Evolutionary conservation across 1,140 invertebrate species (phyloP), one percentile per base, ranked within the genome.

Genomic region (Micrasema minimum): DNA sequence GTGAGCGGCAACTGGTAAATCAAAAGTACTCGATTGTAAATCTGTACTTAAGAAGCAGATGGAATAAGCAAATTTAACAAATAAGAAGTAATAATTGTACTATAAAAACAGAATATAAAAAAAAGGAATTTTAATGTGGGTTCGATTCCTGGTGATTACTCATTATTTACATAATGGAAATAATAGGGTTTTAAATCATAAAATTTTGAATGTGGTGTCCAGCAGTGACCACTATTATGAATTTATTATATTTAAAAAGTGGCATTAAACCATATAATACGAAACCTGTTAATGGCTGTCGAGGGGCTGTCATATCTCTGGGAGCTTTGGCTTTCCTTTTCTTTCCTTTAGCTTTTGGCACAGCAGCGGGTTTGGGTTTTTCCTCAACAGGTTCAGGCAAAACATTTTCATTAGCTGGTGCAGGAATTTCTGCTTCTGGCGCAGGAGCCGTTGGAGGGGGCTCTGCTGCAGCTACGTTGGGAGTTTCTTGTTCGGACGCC

Each of bases 281-380:
- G 26, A 31, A 84, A 86, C 91, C 90, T 64, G 90, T 92, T 5
- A 92, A 80, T 41, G 91, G 91, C 77, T 90, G 90, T 61, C 90
- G 85, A 12, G 91, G 91, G 16, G 90, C 91, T 43, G 88, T 91
- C 16, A 86, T 85, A 82, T 92, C 91, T 77, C 88, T 86, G 0
- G 85, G 87, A 46, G 83, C 77, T 80, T 90, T 91, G 69, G 89
- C 89, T 74, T 84, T 84, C 4, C 90, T 81, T 80, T 91, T 91
- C 76, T 91, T 92, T 0, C 86, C 81, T 78, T 88, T 88, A 2
- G 78, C 48, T 62, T 75, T 72, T 1, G 66, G 41, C 20, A 61
- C 38, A 41, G 43, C 14, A 23, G 51, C 31, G 26, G 26, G 26
- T 26, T 67, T 67, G 12, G 50, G 14, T 61, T 61, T 46, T 7